Percentiles rank a stretch among this genome's conserved stretches.
phyloP scores from a whole-genome alignment of 2,113 vertebrate species.

The Trichomycterus rosablanca region DNA sequence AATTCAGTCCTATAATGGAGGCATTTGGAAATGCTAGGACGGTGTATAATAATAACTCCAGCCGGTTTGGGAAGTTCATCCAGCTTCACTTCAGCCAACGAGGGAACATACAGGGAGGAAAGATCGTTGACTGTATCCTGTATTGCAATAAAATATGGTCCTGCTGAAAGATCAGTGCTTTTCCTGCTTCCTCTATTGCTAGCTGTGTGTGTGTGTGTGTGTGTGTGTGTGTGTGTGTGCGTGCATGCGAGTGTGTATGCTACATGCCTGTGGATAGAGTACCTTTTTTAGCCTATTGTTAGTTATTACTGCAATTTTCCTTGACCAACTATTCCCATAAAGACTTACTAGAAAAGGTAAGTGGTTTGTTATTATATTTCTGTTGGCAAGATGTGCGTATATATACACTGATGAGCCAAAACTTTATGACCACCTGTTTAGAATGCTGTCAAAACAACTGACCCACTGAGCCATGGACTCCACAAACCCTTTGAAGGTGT shows the following conservation, averaged over 20 bases:
- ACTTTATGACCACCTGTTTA: too few relatives aligned
- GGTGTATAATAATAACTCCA: slow-evolving; percentile 98
- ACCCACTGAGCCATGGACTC: too few relatives aligned
- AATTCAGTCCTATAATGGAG: slow-evolving; percentile 92
- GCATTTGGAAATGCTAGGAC: slow-evolving; percentile 96
- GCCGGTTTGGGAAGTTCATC: slow-evolving; percentile 96
- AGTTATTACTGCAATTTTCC: slow-evolving; percentile 34
- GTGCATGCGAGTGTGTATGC: slow-evolving; percentile 27
- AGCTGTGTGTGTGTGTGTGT: neutral
- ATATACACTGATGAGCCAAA: too few relatives aligned
- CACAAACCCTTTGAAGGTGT: too few relatives aligned
- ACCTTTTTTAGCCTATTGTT: too few relatives aligned
- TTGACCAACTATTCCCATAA: slow-evolving; percentile 63
- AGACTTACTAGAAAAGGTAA: slow-evolving; percentile 91
- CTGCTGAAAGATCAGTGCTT: slow-evolving; percentile 1
- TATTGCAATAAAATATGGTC: slow-evolving; percentile 4
- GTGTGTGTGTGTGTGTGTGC: slow-evolving; percentile 1
- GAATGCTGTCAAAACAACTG: too few relatives aligned
- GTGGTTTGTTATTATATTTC: slow-evolving; percentile 29
- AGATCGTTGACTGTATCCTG: slow-evolving; percentile 97
- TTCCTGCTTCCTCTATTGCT: slow-evolving; percentile 14
- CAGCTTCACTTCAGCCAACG: slow-evolving; percentile 91
- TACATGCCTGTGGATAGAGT: too few relatives aligned
- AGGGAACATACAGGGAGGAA: slow-evolving; percentile 95
- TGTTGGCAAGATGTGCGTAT: neutral